Percentiles rank a stretch among this genome's conserved stretches.
These are phyloP conservation scores for Hucho hucho DNA, from an alignment of 2,113 vertebrate genomes.

Conservation along the genomic window DNA sequence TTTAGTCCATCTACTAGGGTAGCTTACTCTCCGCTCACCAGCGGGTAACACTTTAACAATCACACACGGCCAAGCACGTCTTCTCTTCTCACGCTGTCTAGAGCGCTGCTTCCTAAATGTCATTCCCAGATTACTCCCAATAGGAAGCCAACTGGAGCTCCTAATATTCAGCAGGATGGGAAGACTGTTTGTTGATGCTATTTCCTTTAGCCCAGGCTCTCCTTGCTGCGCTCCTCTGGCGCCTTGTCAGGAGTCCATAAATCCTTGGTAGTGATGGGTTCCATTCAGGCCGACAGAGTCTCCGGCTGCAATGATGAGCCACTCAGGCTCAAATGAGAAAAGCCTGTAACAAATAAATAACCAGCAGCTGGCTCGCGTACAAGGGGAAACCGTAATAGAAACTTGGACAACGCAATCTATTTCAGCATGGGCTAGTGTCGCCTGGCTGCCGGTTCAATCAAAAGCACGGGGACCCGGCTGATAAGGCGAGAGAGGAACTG, in stretches of 20 bases:
- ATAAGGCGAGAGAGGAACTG: slow-evolving; percentile 36
- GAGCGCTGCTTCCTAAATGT: no score
- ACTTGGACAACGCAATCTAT: slow-evolving; percentile 45
- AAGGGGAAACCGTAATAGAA: slow-evolving; percentile 48
- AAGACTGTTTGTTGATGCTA: not conserved
- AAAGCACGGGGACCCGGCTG: slow-evolving; percentile 15
- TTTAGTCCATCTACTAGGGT: slow-evolving; percentile 35
- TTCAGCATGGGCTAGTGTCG: slow-evolving; percentile 38
- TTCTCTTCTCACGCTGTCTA: not conserved
- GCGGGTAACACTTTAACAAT: not conserved
- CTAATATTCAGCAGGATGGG: slow-evolving; percentile 4
- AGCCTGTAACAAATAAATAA: slow-evolving; percentile 66
- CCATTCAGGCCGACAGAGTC: slow-evolving; percentile 36
- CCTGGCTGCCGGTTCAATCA: slow-evolving; percentile 41
- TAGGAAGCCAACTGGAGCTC: not conserved
- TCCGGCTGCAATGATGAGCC: slow-evolving; percentile 54
- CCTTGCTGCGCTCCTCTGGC: slow-evolving; percentile 22
- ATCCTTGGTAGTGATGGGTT: slow-evolving; percentile 49
- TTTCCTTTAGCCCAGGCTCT: slow-evolving; percentile 20
- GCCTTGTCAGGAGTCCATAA: slow-evolving; percentile 55
- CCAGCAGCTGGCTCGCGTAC: slow-evolving; percentile 21
- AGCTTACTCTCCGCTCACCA: slow-evolving; percentile 20
- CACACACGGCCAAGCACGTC: slow-evolving; percentile 8
- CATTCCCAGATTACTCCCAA: slow-evolving; percentile 16
- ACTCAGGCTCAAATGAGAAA: slow-evolving; percentile 61